Evolutionary conservation across 2,797 vertebrate genomes (phyloP).

Genomic region (Varecia variegata): DNA sequence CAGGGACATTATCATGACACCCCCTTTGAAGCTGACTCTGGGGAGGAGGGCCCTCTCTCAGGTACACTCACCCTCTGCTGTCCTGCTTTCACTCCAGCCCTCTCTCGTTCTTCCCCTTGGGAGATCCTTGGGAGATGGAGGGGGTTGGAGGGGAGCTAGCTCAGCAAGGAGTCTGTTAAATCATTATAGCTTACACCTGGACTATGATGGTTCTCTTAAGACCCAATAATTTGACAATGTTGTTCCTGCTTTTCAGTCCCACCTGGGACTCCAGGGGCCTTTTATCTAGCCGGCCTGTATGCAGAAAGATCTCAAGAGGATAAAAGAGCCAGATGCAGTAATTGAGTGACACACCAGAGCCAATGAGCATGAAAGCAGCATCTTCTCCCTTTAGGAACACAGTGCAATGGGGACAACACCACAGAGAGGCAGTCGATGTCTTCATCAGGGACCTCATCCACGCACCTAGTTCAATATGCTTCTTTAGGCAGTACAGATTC

Average conservation of each 20-base stretch:
- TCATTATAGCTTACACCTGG: background rate
- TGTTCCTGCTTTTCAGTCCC: background rate
- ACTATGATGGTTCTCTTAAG: too few relatives aligned
- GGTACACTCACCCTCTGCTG: background rate
- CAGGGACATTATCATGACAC: too few relatives aligned
- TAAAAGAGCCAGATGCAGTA: background rate
- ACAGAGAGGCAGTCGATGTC: too few relatives aligned
- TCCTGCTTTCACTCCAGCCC: background rate
- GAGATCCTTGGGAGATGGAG: background rate
- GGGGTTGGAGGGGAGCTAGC: background rate
- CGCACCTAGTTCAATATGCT: accelerated
- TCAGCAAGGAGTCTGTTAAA: background rate
- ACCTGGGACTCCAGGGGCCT: background rate
- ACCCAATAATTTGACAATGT: background rate
- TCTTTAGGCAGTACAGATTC: background rate
- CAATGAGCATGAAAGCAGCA: background rate
- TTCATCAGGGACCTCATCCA: background rate
- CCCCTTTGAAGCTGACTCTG: background rate
- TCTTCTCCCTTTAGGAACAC: background rate
- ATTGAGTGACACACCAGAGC: background rate
- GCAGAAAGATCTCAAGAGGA: background rate
- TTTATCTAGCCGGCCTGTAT: background rate
- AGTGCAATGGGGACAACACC: background rate
- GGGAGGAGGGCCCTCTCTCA: background rate
- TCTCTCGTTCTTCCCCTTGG: background rate